A percentile compares a stretch with the other conserved stretches of the same genome.
These are phyloP conservation scores for Octonoba sinensis DNA, from an alignment of 2,888 invertebrate genomes.

Conservation along the genomic window DNA sequence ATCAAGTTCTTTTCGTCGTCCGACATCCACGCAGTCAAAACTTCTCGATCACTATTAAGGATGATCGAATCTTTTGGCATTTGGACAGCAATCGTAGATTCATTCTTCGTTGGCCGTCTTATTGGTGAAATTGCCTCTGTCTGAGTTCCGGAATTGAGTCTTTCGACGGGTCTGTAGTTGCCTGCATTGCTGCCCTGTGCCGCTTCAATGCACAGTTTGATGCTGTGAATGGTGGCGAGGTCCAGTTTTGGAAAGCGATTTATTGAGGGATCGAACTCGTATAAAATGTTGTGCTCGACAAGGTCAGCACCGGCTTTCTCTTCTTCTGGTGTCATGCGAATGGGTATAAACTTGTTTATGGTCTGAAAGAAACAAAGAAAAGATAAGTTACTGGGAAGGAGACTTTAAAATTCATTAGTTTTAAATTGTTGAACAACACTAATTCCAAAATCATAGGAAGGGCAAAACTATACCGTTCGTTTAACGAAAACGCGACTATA, in stretches of 20 bases:
- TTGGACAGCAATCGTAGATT: background rate
- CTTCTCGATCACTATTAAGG: conserved; percentile 16
- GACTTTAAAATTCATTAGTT: no score
- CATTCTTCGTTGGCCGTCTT: background rate
- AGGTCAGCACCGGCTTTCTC: conserved; percentile 91
- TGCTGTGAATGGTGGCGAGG: conserved; percentile 49
- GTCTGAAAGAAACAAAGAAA: conserved; percentile 67
- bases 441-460: no score
- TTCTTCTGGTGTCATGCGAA: conserved; percentile 87
- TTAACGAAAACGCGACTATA: no score
- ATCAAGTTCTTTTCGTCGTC: conserved; percentile 53
- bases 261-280: conserved; percentile 12
- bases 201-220: conserved; percentile 34
- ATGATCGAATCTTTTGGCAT: conserved; percentile 5
- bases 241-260: conserved; percentile 35
- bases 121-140: conserved; percentile 17
- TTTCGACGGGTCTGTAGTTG: conserved; percentile 1
- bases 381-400: background rate
- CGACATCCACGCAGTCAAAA: conserved; percentile 55
- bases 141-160: conserved; percentile 39
- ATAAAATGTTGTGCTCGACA: conserved; percentile 58
- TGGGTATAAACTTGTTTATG: conserved; percentile 84
- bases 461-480: no score
- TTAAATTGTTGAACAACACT: no score
- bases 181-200: background rate